These are phyloP conservation scores for Euspilapteryx auroguttella DNA, from an alignment of 2,888 invertebrate genomes.

Conservation along the genomic window DNA sequence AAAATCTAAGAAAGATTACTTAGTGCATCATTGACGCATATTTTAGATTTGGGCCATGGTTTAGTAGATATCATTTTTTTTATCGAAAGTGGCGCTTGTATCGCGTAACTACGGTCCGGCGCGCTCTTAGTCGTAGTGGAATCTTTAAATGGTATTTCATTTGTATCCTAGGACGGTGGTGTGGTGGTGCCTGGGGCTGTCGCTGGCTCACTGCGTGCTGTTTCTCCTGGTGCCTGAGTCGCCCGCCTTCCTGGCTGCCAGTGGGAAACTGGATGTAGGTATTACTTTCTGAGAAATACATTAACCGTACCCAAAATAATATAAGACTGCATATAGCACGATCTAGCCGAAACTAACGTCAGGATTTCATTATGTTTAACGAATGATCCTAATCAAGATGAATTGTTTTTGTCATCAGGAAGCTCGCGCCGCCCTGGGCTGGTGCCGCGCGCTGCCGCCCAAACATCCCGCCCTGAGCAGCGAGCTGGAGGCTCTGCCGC, in stretches of 20 bases:
- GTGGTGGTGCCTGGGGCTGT: conserved; percentile 19
- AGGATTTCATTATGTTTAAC: background rate
- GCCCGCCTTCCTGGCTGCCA: conserved; percentile 30
- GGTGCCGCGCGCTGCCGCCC: conserved; percentile 18
- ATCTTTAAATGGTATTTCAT: background rate
- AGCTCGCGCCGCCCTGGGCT: conserved; percentile 21
- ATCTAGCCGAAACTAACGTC: background rate
- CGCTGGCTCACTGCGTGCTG: conserved; percentile 20
- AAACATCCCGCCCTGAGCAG: conserved; percentile 14
- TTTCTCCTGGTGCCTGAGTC: conserved; percentile 30
- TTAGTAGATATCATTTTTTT: too few relatives aligned
- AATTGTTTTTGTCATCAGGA: conserved; percentile 13
- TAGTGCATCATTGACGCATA: too few relatives aligned
- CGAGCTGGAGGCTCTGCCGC: conserved; percentile 18
- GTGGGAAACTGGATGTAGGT: conserved; percentile 18
- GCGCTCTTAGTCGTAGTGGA: background rate
- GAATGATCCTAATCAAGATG: background rate
- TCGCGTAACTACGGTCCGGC: background rate
- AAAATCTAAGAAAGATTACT: too few relatives aligned
- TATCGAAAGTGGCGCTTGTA: too few relatives aligned
- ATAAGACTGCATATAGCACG: background rate
- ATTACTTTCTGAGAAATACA: background rate
- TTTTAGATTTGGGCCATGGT: too few relatives aligned
- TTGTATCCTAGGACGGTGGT: conserved; percentile 17
- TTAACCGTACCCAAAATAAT: background rate